A percentile compares a stretch with the other conserved stretches of the same genome.
Evolutionary conservation across 2,888 invertebrate genomes (phyloP).

Genomic region (Torymus auratus): DNA sequence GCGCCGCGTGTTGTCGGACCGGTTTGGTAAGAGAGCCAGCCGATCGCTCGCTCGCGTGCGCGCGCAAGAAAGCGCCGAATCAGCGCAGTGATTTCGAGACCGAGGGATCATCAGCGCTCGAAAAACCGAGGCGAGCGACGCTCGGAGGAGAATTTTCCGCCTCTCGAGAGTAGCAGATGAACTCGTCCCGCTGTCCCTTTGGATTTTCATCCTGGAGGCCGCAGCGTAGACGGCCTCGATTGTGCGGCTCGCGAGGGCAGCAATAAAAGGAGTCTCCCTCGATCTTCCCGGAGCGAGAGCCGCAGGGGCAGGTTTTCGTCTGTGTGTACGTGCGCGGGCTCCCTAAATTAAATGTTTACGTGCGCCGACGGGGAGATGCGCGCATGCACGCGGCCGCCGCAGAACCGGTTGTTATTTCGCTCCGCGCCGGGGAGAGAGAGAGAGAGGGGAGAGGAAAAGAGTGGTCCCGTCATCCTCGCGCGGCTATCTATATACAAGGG

Average conservation of each 20-base stretch:
- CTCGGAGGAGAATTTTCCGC: neutral
- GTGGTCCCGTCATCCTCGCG: neutral
- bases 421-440: neutral
- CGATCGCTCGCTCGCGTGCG: conserved; percentile 5
- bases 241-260: neutral
- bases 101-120: neutral
- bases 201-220: conserved; percentile 19
- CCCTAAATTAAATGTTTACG: conserved; percentile 58
- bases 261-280: conserved; percentile 16
- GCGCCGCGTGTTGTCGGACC: conserved; percentile 40
- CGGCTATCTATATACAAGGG: neutral
- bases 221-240: conserved; percentile 21
- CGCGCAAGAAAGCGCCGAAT: conserved; percentile 34
- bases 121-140: neutral
- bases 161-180: neutral
- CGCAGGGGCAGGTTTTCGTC: conserved; percentile 33
- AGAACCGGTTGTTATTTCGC: conserved; percentile 56
- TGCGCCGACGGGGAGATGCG: conserved; percentile 41
- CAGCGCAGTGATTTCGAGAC: conserved; percentile 5
- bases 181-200: conserved; percentile 22
- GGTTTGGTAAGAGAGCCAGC: conserved; percentile 43
- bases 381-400: too few species aligned
- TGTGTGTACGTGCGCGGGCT: conserved; percentile 31
- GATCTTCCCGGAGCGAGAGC: neutral
- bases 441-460: neutral